Base-by-base conservation (phyloP, 2,888 invertebrate species). In the Petrophora chlorosata region DNA sequence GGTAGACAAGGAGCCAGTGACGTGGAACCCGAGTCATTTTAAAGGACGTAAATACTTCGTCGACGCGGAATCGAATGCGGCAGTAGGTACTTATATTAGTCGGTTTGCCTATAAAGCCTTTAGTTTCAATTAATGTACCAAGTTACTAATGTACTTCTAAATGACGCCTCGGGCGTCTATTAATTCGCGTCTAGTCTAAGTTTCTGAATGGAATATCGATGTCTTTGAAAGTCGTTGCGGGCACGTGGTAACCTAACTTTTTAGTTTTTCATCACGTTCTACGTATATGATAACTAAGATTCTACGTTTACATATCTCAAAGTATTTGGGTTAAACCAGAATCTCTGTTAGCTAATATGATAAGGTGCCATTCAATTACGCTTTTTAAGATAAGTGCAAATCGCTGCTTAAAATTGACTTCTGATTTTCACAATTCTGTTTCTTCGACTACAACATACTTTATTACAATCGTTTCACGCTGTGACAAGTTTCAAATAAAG, bases 401-500 rank as follows among this genome's bases (percentile, higher is more conserved):
- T 19, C 19, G 7, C 19, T 5, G 7, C 7, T 19, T 19, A 4
- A 19, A 19, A 19, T 19, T 5, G 19, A 19, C 7, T 15, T 1
- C 7, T 1, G n/a, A 15, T 16, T 16, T 17, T n/a, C 12, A 12
- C 2, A n/a, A 9, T 8, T 7, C 7, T 32, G n/a, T 4, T 15
- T 23, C 40, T 14, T 5, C 2, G 19, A 15, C 40, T 30, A 40
- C 47, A 54, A 38, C 46, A 52, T 57, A 51, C 48, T 61, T 60
- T 58, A 61, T 58, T 57, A 60, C 53, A 54, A 53, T 56, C 57
- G 54, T 53, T 61, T 60, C 50, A 58, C 50, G 56, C 57, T 41
- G 55, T 56, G 56, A 58, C 60, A 56, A 58, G 47, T 61, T 57
- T 58, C 47, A 50, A 61, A 61, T 58, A 61, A 61, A 61, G 60